A percentile compares a stretch with the other conserved stretches of the same genome.
phyloP scores from a whole-genome alignment of 2,888 invertebrate species.

The Nomada lathburiana region DNA sequence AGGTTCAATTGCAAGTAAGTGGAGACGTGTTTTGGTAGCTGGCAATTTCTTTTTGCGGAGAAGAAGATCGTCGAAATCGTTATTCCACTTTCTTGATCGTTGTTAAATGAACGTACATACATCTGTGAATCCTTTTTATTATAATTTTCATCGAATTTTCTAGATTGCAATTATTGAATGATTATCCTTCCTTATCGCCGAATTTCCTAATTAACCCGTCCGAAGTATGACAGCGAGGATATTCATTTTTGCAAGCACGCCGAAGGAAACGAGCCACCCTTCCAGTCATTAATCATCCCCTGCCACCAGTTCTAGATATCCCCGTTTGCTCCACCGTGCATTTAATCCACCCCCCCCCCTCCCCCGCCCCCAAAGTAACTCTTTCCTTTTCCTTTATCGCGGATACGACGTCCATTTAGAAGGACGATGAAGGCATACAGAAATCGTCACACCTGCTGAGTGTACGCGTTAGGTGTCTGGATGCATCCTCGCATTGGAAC shows the following conservation, averaged over 20 bases:
- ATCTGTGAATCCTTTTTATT: background rate
- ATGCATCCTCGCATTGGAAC: slow-evolving; percentile 29
- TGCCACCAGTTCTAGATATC: too few species aligned
- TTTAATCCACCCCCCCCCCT: background rate
- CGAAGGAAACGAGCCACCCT: background rate
- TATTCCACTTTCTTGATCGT: background rate
- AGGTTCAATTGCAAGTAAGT: too few species aligned
- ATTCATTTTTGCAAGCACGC: background rate
- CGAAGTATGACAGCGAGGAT: too few species aligned
- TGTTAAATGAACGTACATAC: background rate
- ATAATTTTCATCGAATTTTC: too few species aligned
- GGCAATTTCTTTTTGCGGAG: background rate
- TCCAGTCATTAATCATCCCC: background rate
- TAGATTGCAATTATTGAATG: too few species aligned
- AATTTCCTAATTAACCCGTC: too few species aligned
- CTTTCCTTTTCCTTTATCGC: slow-evolving; percentile 30
- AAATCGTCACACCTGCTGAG: slow-evolving; percentile 73
- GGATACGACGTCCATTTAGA: slow-evolving; percentile 69
- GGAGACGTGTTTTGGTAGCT: background rate
- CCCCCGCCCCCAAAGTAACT: background rate
- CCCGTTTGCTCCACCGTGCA: background rate
- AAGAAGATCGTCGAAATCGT: background rate
- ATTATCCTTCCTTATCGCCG: too few species aligned
- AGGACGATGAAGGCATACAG: slow-evolving; percentile 73
- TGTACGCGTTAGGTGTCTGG: slow-evolving; percentile 70